Evolutionary conservation across 1,140 invertebrate species (phyloP).

Genomic region (Apis dorsata): DNA sequence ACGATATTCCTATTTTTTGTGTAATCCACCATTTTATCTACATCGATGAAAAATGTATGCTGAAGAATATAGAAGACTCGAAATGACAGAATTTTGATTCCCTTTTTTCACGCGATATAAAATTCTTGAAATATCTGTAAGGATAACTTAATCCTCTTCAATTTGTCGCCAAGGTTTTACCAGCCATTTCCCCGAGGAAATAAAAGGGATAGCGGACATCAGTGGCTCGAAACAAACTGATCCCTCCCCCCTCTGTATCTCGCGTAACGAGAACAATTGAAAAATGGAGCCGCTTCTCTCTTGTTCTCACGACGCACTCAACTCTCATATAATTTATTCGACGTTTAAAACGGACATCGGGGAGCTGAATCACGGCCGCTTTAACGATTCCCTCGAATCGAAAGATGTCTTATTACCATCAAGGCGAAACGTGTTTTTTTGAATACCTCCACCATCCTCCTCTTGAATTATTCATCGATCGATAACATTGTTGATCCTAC

Average conservation of each 20-base stretch:
- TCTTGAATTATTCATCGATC: slow-evolving; percentile 16
- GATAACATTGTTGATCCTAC: slow-evolving; percentile 11
- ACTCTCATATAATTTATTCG: slow-evolving; percentile 21
- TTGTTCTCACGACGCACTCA: neutral
- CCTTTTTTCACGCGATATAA: no score
- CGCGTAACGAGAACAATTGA: neutral
- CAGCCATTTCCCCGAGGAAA: slow-evolving; percentile 6
- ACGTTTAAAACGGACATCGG: slow-evolving; percentile 10
- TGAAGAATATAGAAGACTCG: no score
- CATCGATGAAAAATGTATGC: no score
- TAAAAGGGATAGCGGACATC: slow-evolving; percentile 1
- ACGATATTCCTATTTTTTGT: no score
- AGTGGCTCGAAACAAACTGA: neutral
- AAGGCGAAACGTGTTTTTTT: neutral
- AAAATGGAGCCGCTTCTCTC: neutral
- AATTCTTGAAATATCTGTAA: neutral
- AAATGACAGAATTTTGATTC: neutral
- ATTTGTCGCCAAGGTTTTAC: neutral
- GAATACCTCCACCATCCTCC: neutral
- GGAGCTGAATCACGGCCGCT: no score
- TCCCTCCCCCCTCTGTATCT: no score
- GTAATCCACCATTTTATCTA: no score
- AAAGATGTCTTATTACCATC: neutral
- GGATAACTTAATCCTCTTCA: neutral
- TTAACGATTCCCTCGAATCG: neutral